These are phyloP conservation scores for Toxotes jaculatrix DNA, from an alignment of 2,113 vertebrate genomes.

Conservation along the genomic window DNA sequence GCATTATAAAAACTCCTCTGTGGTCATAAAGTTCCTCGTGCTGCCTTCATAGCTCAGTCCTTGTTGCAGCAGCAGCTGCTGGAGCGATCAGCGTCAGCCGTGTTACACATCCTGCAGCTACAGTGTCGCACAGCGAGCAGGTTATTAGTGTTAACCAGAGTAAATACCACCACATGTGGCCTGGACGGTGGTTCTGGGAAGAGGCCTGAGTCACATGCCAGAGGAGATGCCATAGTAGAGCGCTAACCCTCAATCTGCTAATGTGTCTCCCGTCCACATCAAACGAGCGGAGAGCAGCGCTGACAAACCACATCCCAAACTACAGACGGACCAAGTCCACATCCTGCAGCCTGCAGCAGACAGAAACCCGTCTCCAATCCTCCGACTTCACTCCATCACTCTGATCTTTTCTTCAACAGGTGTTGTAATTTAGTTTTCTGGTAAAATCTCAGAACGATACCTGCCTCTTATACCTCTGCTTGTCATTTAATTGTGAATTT, in stretches of 20 bases:
- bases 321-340: conserved; percentile 24
- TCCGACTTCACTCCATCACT: conserved; percentile 33
- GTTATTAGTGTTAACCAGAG: conserved; percentile 7
- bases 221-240: conserved; percentile 34
- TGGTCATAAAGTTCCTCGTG: background rate
- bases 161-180: conserved; percentile 55
- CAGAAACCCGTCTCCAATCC: background rate
- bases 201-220: conserved; percentile 57
- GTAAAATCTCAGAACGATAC: background rate
- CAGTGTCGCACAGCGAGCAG: background rate
- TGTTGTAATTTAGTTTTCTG: conserved; percentile 24
- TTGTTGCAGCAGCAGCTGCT: conserved; percentile 1
- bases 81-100: background rate
- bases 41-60: too few species aligned
- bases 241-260: conserved; percentile 35
- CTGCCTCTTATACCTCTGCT: background rate
- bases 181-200: conserved; percentile 61
- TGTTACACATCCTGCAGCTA: conserved; percentile 1
- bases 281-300: conserved; percentile 41
- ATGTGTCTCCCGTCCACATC: conserved; percentile 64
- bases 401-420: conserved; percentile 41
- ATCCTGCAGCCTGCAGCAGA: conserved; percentile 37
- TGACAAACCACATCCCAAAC: conserved; percentile 68
- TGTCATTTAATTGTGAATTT: background rate
- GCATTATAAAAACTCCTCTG: too few species aligned